These are phyloP conservation scores for Crotalus horridus DNA, from an alignment of 2,113 vertebrate species.

Conservation along the genomic window DNA sequence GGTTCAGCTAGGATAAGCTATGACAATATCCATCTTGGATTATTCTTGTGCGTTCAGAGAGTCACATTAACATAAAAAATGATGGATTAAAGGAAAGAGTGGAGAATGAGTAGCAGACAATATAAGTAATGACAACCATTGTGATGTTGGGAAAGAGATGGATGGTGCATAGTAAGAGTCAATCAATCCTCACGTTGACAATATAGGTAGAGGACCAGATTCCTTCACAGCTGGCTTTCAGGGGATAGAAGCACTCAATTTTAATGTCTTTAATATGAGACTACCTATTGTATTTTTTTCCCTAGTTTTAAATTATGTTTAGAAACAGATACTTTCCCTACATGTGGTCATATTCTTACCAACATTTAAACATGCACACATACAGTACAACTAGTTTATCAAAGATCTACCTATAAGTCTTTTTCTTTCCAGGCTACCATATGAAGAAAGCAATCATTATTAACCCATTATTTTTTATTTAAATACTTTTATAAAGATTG, in stretches of 20 bases:
- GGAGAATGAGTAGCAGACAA: conserved; percentile 2
- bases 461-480: not conserved
- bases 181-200: not conserved
- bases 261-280: not conserved
- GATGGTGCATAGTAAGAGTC: not conserved
- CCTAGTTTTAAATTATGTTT: not conserved
- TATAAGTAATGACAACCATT: conserved; percentile 5
- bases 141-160: not conserved
- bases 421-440: not conserved
- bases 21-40: not conserved
- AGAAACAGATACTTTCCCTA: not conserved
- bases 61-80: not conserved
- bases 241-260: not conserved
- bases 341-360: not conserved
- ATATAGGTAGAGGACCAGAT: not conserved
- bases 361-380: not conserved
- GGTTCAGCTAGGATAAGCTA: not conserved
- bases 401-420: not conserved
- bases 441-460: not conserved
- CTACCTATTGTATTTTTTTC: not conserved
- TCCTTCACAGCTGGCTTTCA: not conserved
- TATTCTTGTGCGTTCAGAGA: not conserved
- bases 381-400: not conserved
- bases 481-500: not conserved
- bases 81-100: not conserved